Conservation (phyloP, 1,140 invertebrate species). For the Temnothorax longispinosus region DNA sequence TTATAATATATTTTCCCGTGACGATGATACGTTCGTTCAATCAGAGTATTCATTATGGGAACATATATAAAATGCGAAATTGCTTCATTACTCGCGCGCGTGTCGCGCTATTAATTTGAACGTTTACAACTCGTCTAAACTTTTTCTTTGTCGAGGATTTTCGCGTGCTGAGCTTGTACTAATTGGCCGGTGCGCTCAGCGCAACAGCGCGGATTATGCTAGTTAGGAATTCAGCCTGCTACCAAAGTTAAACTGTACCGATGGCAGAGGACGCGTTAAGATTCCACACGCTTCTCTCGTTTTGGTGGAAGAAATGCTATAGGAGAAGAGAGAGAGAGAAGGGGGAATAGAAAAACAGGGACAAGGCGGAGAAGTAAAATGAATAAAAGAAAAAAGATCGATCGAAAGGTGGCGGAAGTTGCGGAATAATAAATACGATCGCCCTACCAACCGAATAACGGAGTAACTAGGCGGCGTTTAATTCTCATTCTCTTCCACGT, state of each 20-base stretch:
- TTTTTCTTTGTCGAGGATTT: constrained; percentile 57
- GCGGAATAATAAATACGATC: constrained; percentile 66
- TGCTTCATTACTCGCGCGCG: constrained; percentile 24
- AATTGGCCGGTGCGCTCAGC: constrained; percentile 53
- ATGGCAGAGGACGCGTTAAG: constrained; percentile 30
- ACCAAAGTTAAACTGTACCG: constrained; percentile 59
- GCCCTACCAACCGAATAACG: constrained; percentile 42
- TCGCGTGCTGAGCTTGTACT: constrained; percentile 36
- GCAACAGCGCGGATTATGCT: constrained; percentile 62
- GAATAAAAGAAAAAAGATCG: constrained; percentile 21
- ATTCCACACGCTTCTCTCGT: constrained; percentile 44
- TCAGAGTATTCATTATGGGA: constrained; percentile 11
- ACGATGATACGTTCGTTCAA: neutral
- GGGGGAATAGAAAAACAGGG: neutral
- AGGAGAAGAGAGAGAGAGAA: neutral
- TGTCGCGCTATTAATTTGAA: constrained; percentile 32
- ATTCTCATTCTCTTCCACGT: neutral
- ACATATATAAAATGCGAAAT: constrained; percentile 14
- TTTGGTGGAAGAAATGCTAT: constrained; percentile 7
- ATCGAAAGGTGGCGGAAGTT: neutral
- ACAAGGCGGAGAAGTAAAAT: neutral
- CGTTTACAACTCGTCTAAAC: constrained; percentile 30
- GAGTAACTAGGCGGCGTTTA: constrained; percentile 37
- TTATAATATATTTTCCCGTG: neutral
- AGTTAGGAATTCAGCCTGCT: constrained; percentile 48